Percentiles rank a stretch among this genome's conserved stretches.
Evolutionary conservation across 2,888 invertebrate species (phyloP).

Genomic region (Macrophya alboannulata): DNA sequence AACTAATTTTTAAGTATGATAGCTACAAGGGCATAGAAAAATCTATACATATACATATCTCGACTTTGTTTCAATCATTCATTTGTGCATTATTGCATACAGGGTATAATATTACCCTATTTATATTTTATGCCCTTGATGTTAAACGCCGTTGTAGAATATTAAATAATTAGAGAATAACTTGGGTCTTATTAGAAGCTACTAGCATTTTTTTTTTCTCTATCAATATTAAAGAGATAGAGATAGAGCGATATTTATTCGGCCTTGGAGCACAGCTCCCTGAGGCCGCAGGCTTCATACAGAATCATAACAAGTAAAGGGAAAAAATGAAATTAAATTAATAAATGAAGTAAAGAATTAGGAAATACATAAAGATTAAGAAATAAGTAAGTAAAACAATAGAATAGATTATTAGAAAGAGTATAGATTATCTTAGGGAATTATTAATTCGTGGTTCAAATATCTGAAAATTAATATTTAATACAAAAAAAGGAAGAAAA

Average conservation of each 20-base stretch:
- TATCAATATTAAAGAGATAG: background rate
- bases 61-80: background rate
- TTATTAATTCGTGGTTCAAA: background rate
- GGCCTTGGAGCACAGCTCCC: no score
- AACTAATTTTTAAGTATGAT: conserved; percentile 39
- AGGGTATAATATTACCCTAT: background rate
- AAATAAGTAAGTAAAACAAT: no score
- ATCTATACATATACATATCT: background rate
- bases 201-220: background rate
- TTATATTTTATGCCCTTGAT: conserved; percentile 43
- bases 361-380: no score
- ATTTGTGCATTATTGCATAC: background rate
- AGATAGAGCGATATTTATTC: no score
- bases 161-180: conserved; percentile 33
- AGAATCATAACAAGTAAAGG: no score
- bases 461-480: background rate
- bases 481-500: background rate
- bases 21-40: conserved; percentile 31
- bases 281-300: no score
- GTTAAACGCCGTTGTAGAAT: conserved; percentile 25
- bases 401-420: no score
- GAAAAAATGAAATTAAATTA: no score
- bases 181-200: background rate
- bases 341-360: no score
- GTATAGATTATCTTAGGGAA: background rate